Conservation (phyloP, 2,797 vertebrate genomes). For the Myotis myotis region DNA sequence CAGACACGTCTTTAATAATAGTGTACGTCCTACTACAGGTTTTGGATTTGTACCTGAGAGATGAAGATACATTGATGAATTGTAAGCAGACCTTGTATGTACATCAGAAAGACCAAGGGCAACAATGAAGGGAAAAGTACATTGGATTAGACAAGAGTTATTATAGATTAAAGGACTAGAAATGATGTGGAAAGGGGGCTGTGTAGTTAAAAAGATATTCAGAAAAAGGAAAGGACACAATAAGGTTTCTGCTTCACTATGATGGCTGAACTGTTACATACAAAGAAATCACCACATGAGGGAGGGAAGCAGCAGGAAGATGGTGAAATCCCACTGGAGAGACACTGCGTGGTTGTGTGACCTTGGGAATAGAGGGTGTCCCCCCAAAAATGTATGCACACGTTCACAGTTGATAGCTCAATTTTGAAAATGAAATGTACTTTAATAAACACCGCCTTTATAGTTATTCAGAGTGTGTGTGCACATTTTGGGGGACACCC, state of each 20-base stretch:
- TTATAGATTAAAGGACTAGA: neutral
- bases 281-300: neutral
- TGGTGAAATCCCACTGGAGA: neutral
- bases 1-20: neutral
- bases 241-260: neutral
- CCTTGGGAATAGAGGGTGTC: neutral
- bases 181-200: neutral
- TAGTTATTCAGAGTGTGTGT: too few relatives aligned
- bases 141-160: neutral
- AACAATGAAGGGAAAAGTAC: neutral
- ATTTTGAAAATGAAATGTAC: too few relatives aligned
- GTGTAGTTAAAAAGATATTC: neutral
- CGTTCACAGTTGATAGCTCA: too few relatives aligned
- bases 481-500: too few relatives aligned
- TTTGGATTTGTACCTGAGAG: neutral
- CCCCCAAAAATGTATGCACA: too few relatives aligned
- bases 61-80: neutral
- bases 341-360: fast-evolving
- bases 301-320: neutral
- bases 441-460: too few relatives aligned
- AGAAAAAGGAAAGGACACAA: neutral
- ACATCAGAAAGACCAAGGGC: neutral
- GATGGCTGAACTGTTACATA: neutral
- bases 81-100: neutral
- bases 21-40: neutral